phyloP scores from a whole-genome alignment of 2,797 vertebrate genomes.

The Parauchenoglanis ngamensis region DNA sequence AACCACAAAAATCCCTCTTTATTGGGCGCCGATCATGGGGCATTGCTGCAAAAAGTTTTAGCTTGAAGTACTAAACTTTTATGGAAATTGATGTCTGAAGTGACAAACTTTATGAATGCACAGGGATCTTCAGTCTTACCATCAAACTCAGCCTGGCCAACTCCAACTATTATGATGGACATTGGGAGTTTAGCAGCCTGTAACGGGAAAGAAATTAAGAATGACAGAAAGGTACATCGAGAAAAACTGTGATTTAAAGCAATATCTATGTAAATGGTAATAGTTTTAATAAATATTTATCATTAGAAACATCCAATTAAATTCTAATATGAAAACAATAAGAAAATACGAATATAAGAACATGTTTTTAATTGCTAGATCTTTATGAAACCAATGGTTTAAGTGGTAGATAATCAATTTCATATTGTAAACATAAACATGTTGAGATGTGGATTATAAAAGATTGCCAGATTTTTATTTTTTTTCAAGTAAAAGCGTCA shows the following conservation, averaged over 20 bases:
- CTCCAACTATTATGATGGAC: slow-evolving; percentile 97
- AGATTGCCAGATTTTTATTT: background rate
- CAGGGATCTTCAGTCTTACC: slow-evolving; percentile 74
- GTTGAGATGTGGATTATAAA: background rate
- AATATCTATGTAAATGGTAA: background rate
- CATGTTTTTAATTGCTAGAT: background rate
- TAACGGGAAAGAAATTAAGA: slow-evolving; percentile 39
- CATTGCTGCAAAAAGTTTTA: background rate
- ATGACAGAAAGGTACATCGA: slow-evolving; percentile 50
- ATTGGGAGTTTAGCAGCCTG: slow-evolving; percentile 95
- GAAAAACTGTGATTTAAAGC: slow-evolving; percentile 4
- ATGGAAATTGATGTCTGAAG: background rate
- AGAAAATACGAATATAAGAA: too few relatives aligned
- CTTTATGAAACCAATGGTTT: background rate
- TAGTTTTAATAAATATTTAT: background rate
- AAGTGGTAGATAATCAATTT: background rate
- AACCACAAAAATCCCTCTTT: slow-evolving; percentile 39
- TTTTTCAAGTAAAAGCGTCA: background rate
- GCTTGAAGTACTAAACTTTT: background rate
- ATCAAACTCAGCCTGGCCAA: slow-evolving; percentile 94
- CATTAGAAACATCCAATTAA: background rate
- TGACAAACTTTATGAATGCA: background rate
- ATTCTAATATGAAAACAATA: background rate
- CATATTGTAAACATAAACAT: background rate
- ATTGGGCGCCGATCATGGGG: background rate